phyloP scores from a whole-genome alignment of 64 coral and sea anemone genomes.

The Hydrozoanthus tunicans region DNA sequence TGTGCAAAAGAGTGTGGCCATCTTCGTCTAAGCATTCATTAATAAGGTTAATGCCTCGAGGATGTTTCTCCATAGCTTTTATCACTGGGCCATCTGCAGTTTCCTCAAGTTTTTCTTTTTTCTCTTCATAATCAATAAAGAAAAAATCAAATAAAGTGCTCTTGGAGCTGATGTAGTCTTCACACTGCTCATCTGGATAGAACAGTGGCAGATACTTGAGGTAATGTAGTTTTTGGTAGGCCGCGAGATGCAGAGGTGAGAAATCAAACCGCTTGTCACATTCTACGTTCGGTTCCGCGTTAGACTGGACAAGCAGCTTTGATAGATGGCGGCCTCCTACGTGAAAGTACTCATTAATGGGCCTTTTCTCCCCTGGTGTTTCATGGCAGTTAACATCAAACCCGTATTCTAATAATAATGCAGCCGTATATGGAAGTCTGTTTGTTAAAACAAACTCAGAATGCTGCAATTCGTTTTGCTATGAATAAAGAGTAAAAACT shows the following conservation, averaged over 20 bases:
- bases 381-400: constrained; percentile 52
- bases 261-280: constrained; percentile 60
- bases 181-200: constrained; percentile 53
- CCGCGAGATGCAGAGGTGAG: constrained; percentile 63
- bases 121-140: constrained; percentile 61
- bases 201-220: constrained; percentile 69
- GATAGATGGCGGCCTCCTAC: constrained; percentile 78
- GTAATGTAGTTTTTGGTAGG: constrained; percentile 86
- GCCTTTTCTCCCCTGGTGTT: not conserved
- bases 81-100: constrained; percentile 53
- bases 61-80: constrained; percentile 65
- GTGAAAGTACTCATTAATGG: constrained; percentile 53
- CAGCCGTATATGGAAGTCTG: not conserved
- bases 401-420: not conserved
- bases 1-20: constrained; percentile 67
- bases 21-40: constrained; percentile 76
- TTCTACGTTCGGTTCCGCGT: constrained; percentile 14
- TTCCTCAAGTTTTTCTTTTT: not conserved
- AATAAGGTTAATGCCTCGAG: constrained; percentile 35
- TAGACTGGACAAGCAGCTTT: constrained; percentile 75
- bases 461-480: not conserved
- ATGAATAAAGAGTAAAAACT: not conserved
- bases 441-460: not conserved
- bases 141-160: constrained; percentile 81
- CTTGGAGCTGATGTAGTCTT: constrained; percentile 53